These are phyloP conservation scores for Macroglossus sobrinus DNA, from an alignment of 2,113 vertebrate species.

Conservation along the genomic window DNA sequence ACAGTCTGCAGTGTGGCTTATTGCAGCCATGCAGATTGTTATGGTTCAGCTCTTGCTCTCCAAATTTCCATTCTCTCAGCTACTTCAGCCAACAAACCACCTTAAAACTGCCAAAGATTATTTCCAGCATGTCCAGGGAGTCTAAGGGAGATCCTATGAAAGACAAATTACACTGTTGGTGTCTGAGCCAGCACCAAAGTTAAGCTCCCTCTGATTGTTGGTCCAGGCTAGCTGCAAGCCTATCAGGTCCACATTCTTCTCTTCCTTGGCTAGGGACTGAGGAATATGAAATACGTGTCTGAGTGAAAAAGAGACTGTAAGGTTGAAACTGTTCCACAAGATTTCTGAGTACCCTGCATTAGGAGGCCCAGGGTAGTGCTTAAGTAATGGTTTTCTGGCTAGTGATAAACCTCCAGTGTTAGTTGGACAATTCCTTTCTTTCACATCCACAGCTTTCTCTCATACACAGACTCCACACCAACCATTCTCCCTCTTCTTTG, in stretches of 20 bases:
- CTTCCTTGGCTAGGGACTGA: not conserved
- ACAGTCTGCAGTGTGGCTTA: not conserved
- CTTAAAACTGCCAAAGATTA: not conserved
- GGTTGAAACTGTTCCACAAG: not conserved
- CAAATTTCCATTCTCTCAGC: constrained; percentile 13
- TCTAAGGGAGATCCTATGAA: not conserved
- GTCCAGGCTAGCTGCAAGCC: not conserved
- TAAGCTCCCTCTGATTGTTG: not conserved
- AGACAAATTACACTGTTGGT: not conserved
- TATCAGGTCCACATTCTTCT: not conserved
- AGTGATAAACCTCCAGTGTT: not conserved
- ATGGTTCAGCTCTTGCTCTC: not conserved
- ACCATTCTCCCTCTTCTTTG: not conserved
- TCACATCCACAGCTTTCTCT: not conserved
- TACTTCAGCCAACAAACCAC: not conserved
- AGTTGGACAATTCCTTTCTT: not conserved
- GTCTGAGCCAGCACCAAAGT: not conserved
- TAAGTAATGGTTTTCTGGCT: not conserved
- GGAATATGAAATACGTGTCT: not conserved
- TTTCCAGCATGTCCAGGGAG: not conserved
- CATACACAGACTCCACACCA: not conserved
- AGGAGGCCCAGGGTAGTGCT: not conserved
- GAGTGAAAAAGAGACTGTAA: not conserved
- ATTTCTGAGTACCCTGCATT: not conserved
- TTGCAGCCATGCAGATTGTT: not conserved